phyloP scores from a whole-genome alignment of 2,888 invertebrate genomes.

The Rotaria magnacalcarata region DNA sequence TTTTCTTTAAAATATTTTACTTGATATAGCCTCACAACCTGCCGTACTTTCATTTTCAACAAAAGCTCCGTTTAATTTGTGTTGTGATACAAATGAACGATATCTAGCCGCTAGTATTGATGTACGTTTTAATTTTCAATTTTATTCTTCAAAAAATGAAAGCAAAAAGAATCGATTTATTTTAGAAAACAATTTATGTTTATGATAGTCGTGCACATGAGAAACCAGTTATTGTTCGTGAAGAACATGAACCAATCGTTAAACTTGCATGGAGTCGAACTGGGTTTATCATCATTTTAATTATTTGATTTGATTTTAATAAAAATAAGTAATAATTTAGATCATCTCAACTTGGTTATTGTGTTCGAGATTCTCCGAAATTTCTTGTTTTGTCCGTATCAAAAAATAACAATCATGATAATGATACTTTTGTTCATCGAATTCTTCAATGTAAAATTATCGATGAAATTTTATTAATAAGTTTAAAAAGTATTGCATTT shows the following conservation, averaged over 20 bases:
- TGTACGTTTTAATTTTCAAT: not conserved
- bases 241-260: constrained; percentile 6
- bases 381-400: not conserved
- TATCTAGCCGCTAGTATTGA: not conserved
- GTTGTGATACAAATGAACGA: not conserved
- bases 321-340: not conserved
- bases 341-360: constrained; percentile 6
- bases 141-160: not conserved
- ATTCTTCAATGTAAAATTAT: not conserved
- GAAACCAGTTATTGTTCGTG: not conserved
- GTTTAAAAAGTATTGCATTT: not conserved
- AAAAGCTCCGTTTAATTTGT: not conserved
- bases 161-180: not conserved
- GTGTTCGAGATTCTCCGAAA: not conserved
- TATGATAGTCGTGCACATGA: not conserved
- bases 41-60: not conserved
- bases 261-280: constrained; percentile 12
- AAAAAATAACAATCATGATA: not conserved
- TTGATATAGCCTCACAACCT: not conserved
- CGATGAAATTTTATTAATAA: not conserved
- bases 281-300: not conserved
- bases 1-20: not conserved
- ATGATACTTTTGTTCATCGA: not conserved
- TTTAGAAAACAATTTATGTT: not conserved
- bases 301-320: not conserved